These are phyloP conservation scores for Monopterus albus DNA, from an alignment of 2,113 vertebrate genomes.

Conservation along the genomic window DNA sequence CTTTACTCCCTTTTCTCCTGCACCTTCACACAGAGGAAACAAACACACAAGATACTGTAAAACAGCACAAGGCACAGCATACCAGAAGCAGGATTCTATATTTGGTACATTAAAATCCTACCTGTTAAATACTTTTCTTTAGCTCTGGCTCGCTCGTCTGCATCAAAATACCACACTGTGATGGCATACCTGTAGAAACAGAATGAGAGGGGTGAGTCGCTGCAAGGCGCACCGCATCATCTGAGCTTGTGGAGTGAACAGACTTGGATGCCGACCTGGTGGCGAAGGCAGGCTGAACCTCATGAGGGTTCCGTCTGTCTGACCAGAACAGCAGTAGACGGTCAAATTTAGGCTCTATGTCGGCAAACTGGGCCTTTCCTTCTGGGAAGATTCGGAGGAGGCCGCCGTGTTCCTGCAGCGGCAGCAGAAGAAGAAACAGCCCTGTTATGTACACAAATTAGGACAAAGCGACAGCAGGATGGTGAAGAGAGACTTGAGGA, in stretches of 20 bases:
- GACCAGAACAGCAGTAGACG: constrained; percentile 98
- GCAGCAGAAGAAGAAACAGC: constrained; percentile 51
- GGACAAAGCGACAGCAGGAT: constrained; percentile 44
- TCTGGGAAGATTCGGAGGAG: constrained; percentile 98
- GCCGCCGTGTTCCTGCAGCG: constrained; percentile 91
- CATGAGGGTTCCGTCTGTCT: constrained; percentile 97
- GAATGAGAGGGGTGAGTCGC: neutral
- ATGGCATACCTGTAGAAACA: constrained; percentile 92
- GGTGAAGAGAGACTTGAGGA: constrained; percentile 21
- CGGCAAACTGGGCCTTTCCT: constrained; percentile 97
- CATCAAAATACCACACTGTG: constrained; percentile 99
- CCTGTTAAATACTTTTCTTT: constrained; percentile 98
- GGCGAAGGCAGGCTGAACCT: constrained; percentile 95
- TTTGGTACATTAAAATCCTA: constrained; percentile 63
- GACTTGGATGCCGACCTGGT: constrained; percentile 85
- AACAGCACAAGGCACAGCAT: no score
- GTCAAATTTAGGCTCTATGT: constrained; percentile 98
- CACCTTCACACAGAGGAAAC: constrained; percentile 58
- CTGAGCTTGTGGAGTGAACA: neutral
- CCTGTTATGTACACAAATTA: constrained; percentile 34
- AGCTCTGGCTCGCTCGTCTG: constrained; percentile 94
- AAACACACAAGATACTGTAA: no score
- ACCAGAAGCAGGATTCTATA: neutral
- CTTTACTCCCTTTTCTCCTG: constrained; percentile 95
- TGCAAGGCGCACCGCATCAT: fast-evolving